These are phyloP conservation scores for Carterocephalus palaemon DNA, from an alignment of 2,888 invertebrate genomes.

Conservation along the genomic window DNA sequence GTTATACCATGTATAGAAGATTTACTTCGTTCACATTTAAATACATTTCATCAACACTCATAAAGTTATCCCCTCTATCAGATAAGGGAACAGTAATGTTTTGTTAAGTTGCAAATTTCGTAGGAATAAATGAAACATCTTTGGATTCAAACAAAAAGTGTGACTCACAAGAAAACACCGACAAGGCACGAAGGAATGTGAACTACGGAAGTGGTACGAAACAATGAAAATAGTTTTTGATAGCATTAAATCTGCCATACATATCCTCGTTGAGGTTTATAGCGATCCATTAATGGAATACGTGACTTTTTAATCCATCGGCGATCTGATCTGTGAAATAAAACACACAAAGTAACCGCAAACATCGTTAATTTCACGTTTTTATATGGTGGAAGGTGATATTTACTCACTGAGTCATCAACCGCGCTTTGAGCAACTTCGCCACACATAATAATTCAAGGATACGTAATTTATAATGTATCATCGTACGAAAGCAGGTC, in stretches of 20 bases:
- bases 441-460: conserved; percentile 12
- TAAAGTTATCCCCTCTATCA: too few relatives aligned
- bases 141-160: background rate
- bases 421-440: conserved; percentile 3
- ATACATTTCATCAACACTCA: too few relatives aligned
- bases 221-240: conserved; percentile 5
- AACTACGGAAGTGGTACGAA: conserved; percentile 5
- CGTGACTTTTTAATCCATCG: conserved; percentile 25
- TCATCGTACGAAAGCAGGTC: too few relatives aligned
- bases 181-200: conserved; percentile 9
- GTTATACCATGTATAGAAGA: too few relatives aligned
- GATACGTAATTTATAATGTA: too few relatives aligned
- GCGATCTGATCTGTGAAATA: conserved; percentile 20
- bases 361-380: conserved; percentile 54
- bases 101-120: too few relatives aligned
- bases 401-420: conserved; percentile 30
- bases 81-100: too few relatives aligned
- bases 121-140: too few relatives aligned
- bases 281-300: conserved; percentile 19
- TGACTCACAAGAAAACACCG: conserved; percentile 15
- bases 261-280: conserved; percentile 33
- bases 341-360: conserved; percentile 41
- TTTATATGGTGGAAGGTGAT: conserved; percentile 31
- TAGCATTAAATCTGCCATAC: conserved; percentile 2
- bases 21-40: too few relatives aligned